phyloP scores from a whole-genome alignment of 1,140 invertebrate species.

The Papilio polyxenes region DNA sequence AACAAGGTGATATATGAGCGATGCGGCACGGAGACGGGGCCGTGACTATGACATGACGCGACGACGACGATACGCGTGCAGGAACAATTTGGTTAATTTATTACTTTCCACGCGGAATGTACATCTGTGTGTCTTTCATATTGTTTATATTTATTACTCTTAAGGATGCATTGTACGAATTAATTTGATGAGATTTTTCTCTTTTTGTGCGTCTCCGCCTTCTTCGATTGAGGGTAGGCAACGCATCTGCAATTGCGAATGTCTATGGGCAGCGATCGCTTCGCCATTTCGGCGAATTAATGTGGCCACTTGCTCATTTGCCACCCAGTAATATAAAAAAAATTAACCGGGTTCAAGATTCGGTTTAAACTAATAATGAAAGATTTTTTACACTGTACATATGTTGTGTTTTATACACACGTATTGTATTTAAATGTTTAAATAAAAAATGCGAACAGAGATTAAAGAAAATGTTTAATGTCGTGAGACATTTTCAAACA shows the following conservation, averaged over 20 bases:
- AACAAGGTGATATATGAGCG: slow-evolving; percentile 19
- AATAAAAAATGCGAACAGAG: neutral
- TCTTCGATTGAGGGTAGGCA: too few relatives aligned
- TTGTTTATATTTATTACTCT: neutral
- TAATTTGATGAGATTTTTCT: neutral
- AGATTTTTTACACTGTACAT: too few relatives aligned
- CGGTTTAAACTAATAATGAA: too few relatives aligned
- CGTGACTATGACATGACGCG: neutral
- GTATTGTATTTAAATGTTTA: too few relatives aligned
- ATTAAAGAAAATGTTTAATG: neutral
- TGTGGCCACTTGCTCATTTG: too few relatives aligned
- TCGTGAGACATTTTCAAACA: neutral
- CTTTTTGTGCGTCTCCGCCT: too few relatives aligned
- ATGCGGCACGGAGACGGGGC: neutral
- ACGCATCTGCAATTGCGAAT: too few relatives aligned
- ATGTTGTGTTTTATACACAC: too few relatives aligned
- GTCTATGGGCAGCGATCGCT: too few relatives aligned
- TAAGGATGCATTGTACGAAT: neutral
- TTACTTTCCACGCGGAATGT: neutral
- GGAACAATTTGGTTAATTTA: slow-evolving; percentile 19
- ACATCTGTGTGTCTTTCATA: neutral
- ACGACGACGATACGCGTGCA: neutral
- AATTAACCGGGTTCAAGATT: too few relatives aligned
- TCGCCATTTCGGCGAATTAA: too few relatives aligned
- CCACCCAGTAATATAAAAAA: too few relatives aligned